Evolutionary conservation across 2,888 invertebrate species (phyloP).

Genomic region (Tuberolachnus salignus): DNA sequence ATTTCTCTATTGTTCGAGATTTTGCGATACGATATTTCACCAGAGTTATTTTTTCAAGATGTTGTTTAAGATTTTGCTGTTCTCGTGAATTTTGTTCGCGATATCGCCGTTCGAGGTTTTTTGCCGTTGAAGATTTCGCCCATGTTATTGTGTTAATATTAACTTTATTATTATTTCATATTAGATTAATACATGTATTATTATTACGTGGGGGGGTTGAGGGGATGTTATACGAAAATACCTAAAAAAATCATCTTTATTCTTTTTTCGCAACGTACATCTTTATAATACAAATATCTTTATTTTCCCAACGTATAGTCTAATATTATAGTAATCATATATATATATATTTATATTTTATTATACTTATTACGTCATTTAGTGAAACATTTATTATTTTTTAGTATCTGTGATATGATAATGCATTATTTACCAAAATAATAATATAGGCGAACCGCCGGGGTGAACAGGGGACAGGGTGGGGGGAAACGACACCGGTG

Average conservation of each 20-base stretch:
- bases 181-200: constrained; percentile 2
- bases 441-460: constrained; percentile 22
- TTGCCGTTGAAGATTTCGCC: no score
- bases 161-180: constrained; percentile 17
- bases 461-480: not conserved
- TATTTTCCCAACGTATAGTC: constrained; percentile 33
- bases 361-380: not conserved
- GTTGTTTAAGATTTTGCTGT: no score
- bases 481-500: constrained; percentile 1
- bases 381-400: constrained; percentile 35
- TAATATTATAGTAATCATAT: not conserved
- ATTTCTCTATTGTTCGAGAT: no score
- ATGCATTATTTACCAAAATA: constrained; percentile 48
- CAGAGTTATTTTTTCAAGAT: no score
- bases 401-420: constrained; percentile 54
- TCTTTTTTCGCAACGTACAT: constrained; percentile 16
- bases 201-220: not conserved
- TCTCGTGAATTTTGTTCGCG: no score
- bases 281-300: constrained; percentile 4
- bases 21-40: no score
- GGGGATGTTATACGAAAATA: not conserved
- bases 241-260: not conserved
- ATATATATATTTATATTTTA: not conserved
- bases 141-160: not conserved
- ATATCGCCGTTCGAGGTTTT: no score